Evolutionary conservation across 2,797 vertebrate genomes (phyloP), one percentile per base, ranked within the genome.

Genomic region (Hemibagrus guttatus): DNA sequence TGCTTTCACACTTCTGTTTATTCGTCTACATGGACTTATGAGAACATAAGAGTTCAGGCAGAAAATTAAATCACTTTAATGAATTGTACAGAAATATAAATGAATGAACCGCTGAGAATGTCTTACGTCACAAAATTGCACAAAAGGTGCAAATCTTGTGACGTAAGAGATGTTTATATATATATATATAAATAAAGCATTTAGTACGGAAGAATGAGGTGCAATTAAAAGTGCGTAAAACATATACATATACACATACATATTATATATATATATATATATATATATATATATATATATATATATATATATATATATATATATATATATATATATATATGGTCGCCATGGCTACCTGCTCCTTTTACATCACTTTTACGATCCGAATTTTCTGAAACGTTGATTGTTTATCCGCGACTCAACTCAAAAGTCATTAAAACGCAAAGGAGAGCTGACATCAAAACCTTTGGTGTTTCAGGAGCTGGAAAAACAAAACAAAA

Each of bases 331-430:
- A 7, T 49, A 49, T 8, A 8, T 49, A 49, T 8, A 81, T 5
- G 28, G 28, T 82, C 17, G n/a, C 63, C 81, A 82, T 82, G 81
- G 46, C 61, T 82, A 82, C 80, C 61, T 66, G 31, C 39, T 68
- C 52, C 46, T 66, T 66, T 21, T 16, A 31, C 1, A 21, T n/a
- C 35, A 46, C 79, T 69, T 35, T 39, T 9, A 42, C 3, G 14
- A 28, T 14, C n/a, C 4, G 12, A 31, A 8, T 69, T 68, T 6
- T 8, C 12, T n/a, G 11, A 1, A 28, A 31, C 35, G 42, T 1
- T 16, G 6, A 7, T 9, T 28, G 12, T 75, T 26, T 52, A 74
- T 11, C 23, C 6, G 16, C 74, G 7, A 69, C 17, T 59, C 31
- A 81, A 46, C 23, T n/a, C 58, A 64, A 81, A 81, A 39, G 39